Conservation (phyloP, 2,113 vertebrate species). For the Ranitomeya imitator region DNA sequence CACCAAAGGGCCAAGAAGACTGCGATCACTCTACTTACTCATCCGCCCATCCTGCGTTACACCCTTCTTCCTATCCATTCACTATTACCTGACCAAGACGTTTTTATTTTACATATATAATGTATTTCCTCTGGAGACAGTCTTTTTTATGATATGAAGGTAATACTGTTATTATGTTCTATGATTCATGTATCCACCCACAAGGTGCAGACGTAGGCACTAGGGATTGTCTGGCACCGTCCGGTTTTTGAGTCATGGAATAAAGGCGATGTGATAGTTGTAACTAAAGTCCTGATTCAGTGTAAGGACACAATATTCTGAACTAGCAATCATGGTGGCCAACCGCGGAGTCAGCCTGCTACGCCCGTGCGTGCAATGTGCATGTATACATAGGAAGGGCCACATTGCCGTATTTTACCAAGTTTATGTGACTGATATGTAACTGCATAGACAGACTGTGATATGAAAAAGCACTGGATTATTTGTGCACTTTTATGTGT, state of each 20-base stretch:
- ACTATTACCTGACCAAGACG: neutral
- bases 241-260: neutral
- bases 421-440: neutral
- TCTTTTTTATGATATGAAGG: slow-evolving; percentile 28
- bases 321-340: neutral
- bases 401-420: neutral
- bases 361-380: neutral
- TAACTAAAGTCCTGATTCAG: neutral
- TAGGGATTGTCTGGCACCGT: neutral
- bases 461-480: slow-evolving; percentile 45
- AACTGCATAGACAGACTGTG: slow-evolving; percentile 41
- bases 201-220: neutral
- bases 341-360: neutral
- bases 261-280: neutral
- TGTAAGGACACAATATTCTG: neutral
- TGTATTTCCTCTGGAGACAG: neutral
- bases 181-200: neutral
- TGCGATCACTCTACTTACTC: neutral
- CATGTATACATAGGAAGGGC: neutral
- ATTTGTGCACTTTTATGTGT: slow-evolving; percentile 38
- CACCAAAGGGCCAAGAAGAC: neutral
- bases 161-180: neutral
- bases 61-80: neutral
- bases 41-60: neutral
- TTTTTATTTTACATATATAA: slow-evolving; percentile 8